Percentiles rank a stretch among this genome's conserved stretches.
Conservation (phyloP, 2,113 vertebrate genomes). For the Sinosuthora webbiana region DNA sequence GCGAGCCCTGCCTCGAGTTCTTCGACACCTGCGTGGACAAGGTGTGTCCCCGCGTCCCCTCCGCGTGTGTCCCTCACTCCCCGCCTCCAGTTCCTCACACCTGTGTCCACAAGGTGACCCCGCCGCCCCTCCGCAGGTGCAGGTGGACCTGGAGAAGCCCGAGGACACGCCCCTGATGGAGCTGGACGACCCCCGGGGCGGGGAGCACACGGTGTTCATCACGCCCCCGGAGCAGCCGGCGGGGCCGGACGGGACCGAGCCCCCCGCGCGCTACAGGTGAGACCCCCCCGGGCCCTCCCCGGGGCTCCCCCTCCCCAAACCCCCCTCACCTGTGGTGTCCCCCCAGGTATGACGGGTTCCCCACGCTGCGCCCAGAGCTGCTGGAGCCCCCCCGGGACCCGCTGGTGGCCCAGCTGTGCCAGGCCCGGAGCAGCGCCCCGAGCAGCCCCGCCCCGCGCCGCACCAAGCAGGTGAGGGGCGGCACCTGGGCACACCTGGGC, state of each 20-base stretch:
- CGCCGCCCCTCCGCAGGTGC: constrained; percentile 26
- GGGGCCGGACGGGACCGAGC: constrained; percentile 77
- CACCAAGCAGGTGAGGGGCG: constrained; percentile 85
- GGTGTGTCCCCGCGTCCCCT: constrained; percentile 58
- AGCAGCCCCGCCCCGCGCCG: constrained; percentile 90
- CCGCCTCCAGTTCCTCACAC: no score
- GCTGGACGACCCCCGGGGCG: constrained; percentile 84
- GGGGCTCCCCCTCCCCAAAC: no score
- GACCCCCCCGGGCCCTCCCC: neutral
- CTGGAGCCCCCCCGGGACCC: constrained; percentile 86
- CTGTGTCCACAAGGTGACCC: no score
- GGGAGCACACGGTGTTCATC: constrained; percentile 93
- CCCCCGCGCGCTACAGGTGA: constrained; percentile 82
- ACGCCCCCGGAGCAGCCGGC: constrained; percentile 88
- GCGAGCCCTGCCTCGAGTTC: constrained; percentile 89
- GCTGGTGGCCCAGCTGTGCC: constrained; percentile 70
- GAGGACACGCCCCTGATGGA: constrained; percentile 84
- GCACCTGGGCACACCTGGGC: neutral
- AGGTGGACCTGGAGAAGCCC: constrained; percentile 88
- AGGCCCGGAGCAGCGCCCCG: constrained; percentile 84
- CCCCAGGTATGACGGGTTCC: constrained; percentile 82
- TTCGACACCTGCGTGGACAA: constrained; percentile 92
- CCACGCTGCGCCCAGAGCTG: constrained; percentile 79
- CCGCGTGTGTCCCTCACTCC: neutral
- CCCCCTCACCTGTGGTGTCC: neutral